Evolutionary conservation across 1,140 invertebrate species (phyloP), one percentile per base, ranked within the genome.

Genomic region (Drosophila albomicans): DNA sequence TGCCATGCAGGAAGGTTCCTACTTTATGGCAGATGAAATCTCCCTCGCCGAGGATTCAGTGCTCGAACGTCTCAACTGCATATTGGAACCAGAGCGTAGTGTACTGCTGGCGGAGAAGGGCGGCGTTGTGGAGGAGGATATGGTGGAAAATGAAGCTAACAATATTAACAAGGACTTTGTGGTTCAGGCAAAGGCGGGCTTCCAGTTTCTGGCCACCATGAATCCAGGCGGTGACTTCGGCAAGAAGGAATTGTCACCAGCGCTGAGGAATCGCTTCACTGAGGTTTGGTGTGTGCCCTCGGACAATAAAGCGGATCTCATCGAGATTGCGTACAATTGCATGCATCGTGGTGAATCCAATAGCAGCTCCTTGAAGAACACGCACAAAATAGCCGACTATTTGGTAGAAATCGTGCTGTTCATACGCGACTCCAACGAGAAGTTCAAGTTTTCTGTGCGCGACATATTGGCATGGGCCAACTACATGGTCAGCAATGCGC

Each of bases 191-290:
- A 86, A 95, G 70, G 82, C 95, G 10, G 94, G 95, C 8, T 99
- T 99, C 92, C 95, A 97, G 73, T 97, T 99, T 82, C 95, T 99
- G 63, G 98, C 98, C 5, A 99, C 99, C 0, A 99, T 99, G 99
- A 99, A 99, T 94, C 99, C 99, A 16, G 98, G 98, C 13, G 99
- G 99, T 7, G 99, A 99, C 94, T 99, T 98, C 93, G 99, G 99
- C 0, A 99, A 99, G 92, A 99, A 99, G 93, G 99, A 99, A 94
- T 93, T 99, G 7, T 99, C 99, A 0, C 99, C 99, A 7, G 99
- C 99, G 0, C 93, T 99, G 3, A 94, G 99, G 62, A 99, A 99
- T 94, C 95, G 99, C 59, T 99, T 99, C 81, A 99, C 99, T 0
- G 99, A 99, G 94, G 98, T 99, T 88, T 99, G 99, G 99, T 99